phyloP scores from a whole-genome alignment of 2,113 vertebrate species.

The Pleuronectes platessa region DNA sequence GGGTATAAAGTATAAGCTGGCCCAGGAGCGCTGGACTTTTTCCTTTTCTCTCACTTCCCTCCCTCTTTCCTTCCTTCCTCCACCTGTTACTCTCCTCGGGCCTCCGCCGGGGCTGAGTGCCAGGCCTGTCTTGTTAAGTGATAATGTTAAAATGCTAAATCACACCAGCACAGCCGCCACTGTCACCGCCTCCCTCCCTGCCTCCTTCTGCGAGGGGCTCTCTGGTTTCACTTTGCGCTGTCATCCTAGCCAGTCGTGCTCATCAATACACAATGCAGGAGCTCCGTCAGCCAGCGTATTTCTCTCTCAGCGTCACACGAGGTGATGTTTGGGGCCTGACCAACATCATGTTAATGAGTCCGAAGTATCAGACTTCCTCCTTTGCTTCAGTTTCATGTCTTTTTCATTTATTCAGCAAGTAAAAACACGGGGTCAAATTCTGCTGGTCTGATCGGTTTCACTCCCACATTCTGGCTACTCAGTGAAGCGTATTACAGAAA shows the following conservation, averaged over 20 bases:
- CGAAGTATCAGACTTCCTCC: slow-evolving; percentile 63
- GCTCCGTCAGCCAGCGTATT: slow-evolving; percentile 59
- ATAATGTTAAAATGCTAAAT: slow-evolving; percentile 74
- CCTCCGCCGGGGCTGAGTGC: slow-evolving; percentile 16
- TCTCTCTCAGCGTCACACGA: slow-evolving; percentile 45
- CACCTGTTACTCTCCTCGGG: slow-evolving; percentile 4
- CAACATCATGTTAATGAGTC: slow-evolving; percentile 64
- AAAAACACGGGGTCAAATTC: slow-evolving; percentile 35
- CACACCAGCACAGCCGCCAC: slow-evolving; percentile 58
- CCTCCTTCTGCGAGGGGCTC: slow-evolving; percentile 55
- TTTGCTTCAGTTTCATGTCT: slow-evolving; percentile 62
- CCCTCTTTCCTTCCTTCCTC: not conserved
- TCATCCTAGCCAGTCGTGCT: slow-evolving; percentile 74
- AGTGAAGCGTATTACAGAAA: not conserved
- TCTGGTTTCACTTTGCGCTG: slow-evolving; percentile 73
- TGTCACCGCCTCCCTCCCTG: slow-evolving; percentile 33
- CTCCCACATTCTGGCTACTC: slow-evolving; percentile 9
- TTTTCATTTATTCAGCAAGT: slow-evolving; percentile 62
- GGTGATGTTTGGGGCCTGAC: slow-evolving; percentile 61
- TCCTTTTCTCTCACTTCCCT: not conserved
- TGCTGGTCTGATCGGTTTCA: slow-evolving; percentile 29
- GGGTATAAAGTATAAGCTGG: not conserved
- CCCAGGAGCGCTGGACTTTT: not conserved
- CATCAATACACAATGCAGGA: slow-evolving; percentile 77
- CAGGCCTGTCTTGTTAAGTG: slow-evolving; percentile 69